Evolutionary conservation across 2,797 vertebrate species (phyloP), one percentile per base, ranked within the genome.

Genomic region (Peromyscus aztecus): DNA sequence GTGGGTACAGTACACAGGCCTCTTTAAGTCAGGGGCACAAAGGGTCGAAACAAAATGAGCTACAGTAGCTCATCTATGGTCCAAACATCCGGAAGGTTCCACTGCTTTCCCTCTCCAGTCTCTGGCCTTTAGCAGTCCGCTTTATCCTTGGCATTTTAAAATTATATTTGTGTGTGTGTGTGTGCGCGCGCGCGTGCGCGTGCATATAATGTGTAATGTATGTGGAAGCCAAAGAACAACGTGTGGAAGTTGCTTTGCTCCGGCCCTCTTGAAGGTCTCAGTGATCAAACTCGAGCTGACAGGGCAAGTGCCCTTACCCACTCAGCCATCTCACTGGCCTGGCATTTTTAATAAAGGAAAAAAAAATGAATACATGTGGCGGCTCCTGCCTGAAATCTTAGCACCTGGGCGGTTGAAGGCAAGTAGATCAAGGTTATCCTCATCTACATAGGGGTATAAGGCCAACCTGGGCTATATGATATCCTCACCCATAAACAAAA

Each of bases 1-100:
- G 90, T 93, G 82, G 96, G 89, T 94, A 96, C 96, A 96, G 97
- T 92, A 98, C 97, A 59, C 34, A 95, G 94, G 93, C 90, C 92
- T 97, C 94, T 91, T 89, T 94, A 78, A 82, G 76, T 89, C 93
- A 94, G 83, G 93, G 87, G 91, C 67, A 34, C 1, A 43, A 82
- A 93, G 69, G 86, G 69, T 97, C 86, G 91, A 91, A 93, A 94
- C 76, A 90, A 97, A 94, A 90, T 76, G 95, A 76, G 93, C 77
- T 83, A 69, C 81, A 17, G 91, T 83, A 97, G 88, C 91, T 2
- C 92, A 86, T 77, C 55, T 84, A 71, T 98, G 97, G 98, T 98
- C 97, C 97, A n/a, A 86, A 89, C 76, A 93, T 87, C 87, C 89
- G 87, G 81, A 95, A 95, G 92, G 92, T 49, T 49, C 77, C 52